Percentiles rank a stretch among this genome's conserved stretches.
These are phyloP conservation scores for Eciton burchellii DNA, from an alignment of 1,140 invertebrate genomes.

Conservation along the genomic window DNA sequence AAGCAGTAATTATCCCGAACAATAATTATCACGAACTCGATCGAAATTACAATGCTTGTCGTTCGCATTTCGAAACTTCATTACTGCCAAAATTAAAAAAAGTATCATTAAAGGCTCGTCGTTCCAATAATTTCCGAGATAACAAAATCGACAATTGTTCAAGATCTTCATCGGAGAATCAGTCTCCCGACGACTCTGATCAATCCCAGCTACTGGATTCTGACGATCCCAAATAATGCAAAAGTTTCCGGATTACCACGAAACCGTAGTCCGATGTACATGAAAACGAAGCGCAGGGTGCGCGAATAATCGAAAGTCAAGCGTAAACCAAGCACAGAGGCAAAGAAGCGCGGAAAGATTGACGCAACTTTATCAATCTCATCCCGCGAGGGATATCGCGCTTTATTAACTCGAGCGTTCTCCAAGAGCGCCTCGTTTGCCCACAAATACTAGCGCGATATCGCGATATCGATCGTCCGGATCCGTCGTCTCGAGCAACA, in stretches of 20 bases:
- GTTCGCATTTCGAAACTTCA: not conserved
- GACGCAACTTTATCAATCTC: not conserved
- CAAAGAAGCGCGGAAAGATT: not conserved
- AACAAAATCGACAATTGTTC: not conserved
- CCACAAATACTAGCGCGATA: slow-evolving; percentile 3
- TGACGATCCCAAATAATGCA: not conserved
- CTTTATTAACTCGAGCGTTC: not conserved
- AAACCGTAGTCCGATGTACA: too few species aligned
- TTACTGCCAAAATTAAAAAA: not conserved
- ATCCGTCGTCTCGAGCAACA: slow-evolving; percentile 5
- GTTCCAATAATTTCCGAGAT: not conserved
- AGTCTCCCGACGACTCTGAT: not conserved
- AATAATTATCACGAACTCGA: not conserved
- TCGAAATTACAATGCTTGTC: slow-evolving; percentile 16
- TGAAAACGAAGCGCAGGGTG: too few species aligned
- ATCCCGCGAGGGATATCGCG: not conserved
- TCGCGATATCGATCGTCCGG: slow-evolving; percentile 36
- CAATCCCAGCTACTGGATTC: not conserved
- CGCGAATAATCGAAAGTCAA: not conserved
- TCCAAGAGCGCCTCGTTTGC: not conserved
- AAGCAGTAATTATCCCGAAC: slow-evolving; percentile 33
- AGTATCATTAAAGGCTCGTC: not conserved
- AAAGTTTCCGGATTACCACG: too few species aligned
- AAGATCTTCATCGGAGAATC: not conserved
- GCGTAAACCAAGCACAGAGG: too few species aligned